Evolutionary conservation across 2,888 invertebrate genomes (phyloP), one percentile per base, ranked within the genome.

Genomic region (Oligia strigilis): DNA sequence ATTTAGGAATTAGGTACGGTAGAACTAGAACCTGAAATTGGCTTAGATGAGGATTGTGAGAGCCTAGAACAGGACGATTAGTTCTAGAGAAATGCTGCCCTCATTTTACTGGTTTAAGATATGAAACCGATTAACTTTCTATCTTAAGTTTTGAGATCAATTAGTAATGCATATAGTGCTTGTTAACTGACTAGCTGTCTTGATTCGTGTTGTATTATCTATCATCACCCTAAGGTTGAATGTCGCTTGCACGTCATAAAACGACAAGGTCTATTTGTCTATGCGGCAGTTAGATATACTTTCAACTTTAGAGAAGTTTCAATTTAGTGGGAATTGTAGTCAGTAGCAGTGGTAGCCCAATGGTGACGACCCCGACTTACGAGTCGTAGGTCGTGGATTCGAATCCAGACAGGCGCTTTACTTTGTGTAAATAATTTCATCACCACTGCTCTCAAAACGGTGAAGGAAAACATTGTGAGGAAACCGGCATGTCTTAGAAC

Each of bases 1-100:
- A 64, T 65, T 58, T 46, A 78, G 43, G 66, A 69, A 85, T 85
- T 78, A 82, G 78, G 65, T 55, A 83, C 69, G 73, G 69, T 66
- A 19, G 58, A 83, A 84, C 73, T 66, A 19, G 58, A 83, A 84
- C 73, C 65, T 73, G 83, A 80, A 80, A 71, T 43, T 70, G 60
- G 8, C 4, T 62, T 66, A 55, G n/a, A 46, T 23, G 52, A 84
- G 71, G 49, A 72, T 13, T 70, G 70, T 67, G 62, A 64, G 64
- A 52, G 55, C 29, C 19, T 52, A 64, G 66, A 64, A 69, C 62
- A 43, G 67, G 78, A 69, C 72, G 72, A 72, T 78, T 83, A 77
- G 77, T 82, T 78, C 70, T 46, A 62, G 69, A 72, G 83, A 77
- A 78, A 72, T 64, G 46, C 6, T 29, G 62, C 19, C 67, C 67